Evolutionary conservation across 2,113 vertebrate species (phyloP), one percentile per base, ranked within the genome.

Genomic region (Quiscalus mexicanus): DNA sequence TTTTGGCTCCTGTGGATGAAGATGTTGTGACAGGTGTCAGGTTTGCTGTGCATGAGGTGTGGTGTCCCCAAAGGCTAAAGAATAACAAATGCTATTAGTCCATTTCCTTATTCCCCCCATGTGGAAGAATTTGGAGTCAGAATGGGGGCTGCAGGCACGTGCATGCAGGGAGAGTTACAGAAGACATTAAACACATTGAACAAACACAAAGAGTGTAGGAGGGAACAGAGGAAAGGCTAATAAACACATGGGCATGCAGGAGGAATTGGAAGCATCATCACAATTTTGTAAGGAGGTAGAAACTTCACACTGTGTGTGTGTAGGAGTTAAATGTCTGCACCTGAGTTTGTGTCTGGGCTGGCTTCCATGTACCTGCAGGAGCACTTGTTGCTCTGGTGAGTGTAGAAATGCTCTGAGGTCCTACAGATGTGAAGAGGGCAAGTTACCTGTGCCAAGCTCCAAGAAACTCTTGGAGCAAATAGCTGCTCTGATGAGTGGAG

Each of bases 251-350:
- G 68, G 64, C 27, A 84, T 71, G 80, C 69, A 2, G 67, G 41
- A 96, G 86, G 94, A 93, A 81, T 92, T 79, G 62, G 77, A 95
- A 91, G 30, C 78, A 93, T 84, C 62, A 69, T 86, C 15, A 2
- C 62, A 69, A 55, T 95, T 93, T 95, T 79, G 39, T 44, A 67
- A 86, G 89, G 90, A 93, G 77, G 65, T 64, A 77, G 73, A 58
- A 89, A 80, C 55, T 93, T 77, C 33, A 56, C 45, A 4, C 5
- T 27, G 30, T 30, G 35, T 42, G 11, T 35, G 77, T 12, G 50
- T 12, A 59, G n/a, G 63, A 30, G n/a, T 53, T 89, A 33, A 55
- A 18, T 70, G n/a, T 62, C 47, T 93, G 52, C 73, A 85, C 87
- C 93, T 78, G 80, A 90, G 41, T 83, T 94, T 64, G 41, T 84